Conservation (phyloP, 2,797 vertebrate species). For the Sebastes elongatus region DNA sequence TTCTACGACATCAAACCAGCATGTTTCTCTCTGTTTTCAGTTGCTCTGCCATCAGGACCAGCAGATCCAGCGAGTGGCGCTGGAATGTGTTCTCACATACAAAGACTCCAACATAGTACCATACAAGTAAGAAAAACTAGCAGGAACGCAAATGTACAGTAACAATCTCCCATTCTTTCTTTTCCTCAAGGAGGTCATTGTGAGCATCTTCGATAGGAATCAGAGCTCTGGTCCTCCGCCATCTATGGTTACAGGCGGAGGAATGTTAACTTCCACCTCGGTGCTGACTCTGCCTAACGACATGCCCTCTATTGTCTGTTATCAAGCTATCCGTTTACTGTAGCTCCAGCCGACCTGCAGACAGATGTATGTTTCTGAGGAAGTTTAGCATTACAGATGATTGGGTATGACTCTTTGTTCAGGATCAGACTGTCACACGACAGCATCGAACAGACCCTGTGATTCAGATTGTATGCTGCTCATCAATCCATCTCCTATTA, state of each 20-base stretch:
- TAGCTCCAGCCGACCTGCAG: slow-evolving; percentile 3
- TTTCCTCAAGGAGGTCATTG: slow-evolving; percentile 52
- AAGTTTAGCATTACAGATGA: slow-evolving; percentile 25
- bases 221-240: slow-evolving; percentile 10
- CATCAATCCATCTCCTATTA: too few species aligned
- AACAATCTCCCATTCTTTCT: not conserved
- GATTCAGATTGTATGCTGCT: not conserved
- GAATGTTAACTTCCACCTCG: slow-evolving; percentile 46
- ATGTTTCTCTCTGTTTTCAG: slow-evolving; percentile 68
- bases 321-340: slow-evolving; percentile 49
- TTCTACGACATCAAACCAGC: not conserved
- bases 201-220: slow-evolving; percentile 27
- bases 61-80: slow-evolving; percentile 89
- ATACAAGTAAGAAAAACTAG: slow-evolving; percentile 86
- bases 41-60: slow-evolving; percentile 95
- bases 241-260: slow-evolving; percentile 54
- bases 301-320: slow-evolving; percentile 3
- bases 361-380: slow-evolving; percentile 19
- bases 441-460: not conserved
- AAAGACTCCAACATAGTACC: slow-evolving; percentile 90
- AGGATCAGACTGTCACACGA: not conserved
- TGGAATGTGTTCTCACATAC: slow-evolving; percentile 94
- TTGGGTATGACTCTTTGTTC: slow-evolving; percentile 34
- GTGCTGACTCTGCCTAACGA: slow-evolving; percentile 2
- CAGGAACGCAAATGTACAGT: not conserved